Evolutionary conservation across 1,140 invertebrate genomes (phyloP), one percentile per base, ranked within the genome.

Genomic region (Apis laboriosa): DNA sequence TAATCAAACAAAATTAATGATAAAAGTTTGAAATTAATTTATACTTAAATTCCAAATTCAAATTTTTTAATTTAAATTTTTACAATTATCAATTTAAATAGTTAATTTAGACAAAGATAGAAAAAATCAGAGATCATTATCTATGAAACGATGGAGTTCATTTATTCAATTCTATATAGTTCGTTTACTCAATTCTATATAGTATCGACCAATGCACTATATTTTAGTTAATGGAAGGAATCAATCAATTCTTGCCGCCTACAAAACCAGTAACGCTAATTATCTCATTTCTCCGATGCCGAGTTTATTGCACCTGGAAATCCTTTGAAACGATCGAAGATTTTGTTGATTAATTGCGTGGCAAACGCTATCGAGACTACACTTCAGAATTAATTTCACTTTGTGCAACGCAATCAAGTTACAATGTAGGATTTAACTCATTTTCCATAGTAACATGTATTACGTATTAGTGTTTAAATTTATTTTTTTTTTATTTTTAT

Each of bases 211-310:
- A 55, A 63, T 15, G 13, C 21, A 73, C 72, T 53, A n/a, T 51
- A 66, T 58, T 75, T 24, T 58, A 80, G 70, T 64, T 88, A 84
- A 88, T 88, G 76, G 78, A 81, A 87, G 77, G 72, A 89, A 80
- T 89, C 88, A 87, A 90, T 89, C 80, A 85, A 88, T 84, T 70
- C 82, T 73, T 12, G 60, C n/a, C 53, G n/a, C 13, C 4, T 53
- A 64, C 60, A 73, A 72, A 86, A 87, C 61, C 70, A 55, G 66
- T 73, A 63, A 53, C 72, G 43, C 74, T 80, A 87, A 87, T 76
- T 80, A 88, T 88, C 83, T 78, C 75, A 73, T 88, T 87, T 75
- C 75, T 67, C 55, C 2, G 43, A 43, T 0, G 61, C 19, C 19
- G 58, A 63, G 77, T 87, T 84, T 74, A 64, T 66, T 53, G 49